Conservation (phyloP, 2,113 vertebrate genomes). For the Trochalopteron elliotii region DNA sequence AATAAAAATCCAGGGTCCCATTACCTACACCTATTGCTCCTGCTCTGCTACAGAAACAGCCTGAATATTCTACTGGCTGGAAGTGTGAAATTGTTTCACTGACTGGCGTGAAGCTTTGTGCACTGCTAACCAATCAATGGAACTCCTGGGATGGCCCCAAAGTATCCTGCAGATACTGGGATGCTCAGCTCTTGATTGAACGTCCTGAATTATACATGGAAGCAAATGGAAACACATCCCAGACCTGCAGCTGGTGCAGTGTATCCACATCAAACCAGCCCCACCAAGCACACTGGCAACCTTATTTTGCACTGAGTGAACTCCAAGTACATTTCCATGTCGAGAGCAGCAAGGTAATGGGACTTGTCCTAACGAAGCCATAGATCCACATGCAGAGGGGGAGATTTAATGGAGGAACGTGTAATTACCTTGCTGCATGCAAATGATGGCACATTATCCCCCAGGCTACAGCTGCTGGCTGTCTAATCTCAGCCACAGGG, state of each 20-base stretch:
- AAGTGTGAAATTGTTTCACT: neutral
- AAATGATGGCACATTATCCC: slow-evolving; percentile 26
- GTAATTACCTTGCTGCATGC: slow-evolving; percentile 54
- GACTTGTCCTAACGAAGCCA: neutral
- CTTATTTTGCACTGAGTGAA: neutral
- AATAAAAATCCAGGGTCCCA: neutral
- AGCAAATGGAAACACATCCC: slow-evolving; percentile 8
- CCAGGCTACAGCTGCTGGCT: slow-evolving; percentile 4
- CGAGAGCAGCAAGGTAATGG: slow-evolving; percentile 3
- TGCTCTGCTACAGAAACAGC: neutral
- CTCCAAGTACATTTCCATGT: slow-evolving; percentile 10
- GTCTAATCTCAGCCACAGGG: slow-evolving; percentile 36
- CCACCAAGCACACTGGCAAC: neutral
- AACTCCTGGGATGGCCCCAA: neutral
- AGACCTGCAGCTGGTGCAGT: neutral
- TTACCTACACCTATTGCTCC: neutral
- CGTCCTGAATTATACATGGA: slow-evolving; percentile 25
- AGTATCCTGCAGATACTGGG: neutral
- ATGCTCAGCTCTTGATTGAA: neutral
- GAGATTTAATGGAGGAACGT: slow-evolving; percentile 30
- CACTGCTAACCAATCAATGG: neutral
- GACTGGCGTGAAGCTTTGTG: neutral
- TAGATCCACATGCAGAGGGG: slow-evolving; percentile 3
- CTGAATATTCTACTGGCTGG: neutral
- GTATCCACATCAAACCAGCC: neutral